phyloP scores from a whole-genome alignment of 2,797 vertebrate species.

The Pangasius djambal region DNA sequence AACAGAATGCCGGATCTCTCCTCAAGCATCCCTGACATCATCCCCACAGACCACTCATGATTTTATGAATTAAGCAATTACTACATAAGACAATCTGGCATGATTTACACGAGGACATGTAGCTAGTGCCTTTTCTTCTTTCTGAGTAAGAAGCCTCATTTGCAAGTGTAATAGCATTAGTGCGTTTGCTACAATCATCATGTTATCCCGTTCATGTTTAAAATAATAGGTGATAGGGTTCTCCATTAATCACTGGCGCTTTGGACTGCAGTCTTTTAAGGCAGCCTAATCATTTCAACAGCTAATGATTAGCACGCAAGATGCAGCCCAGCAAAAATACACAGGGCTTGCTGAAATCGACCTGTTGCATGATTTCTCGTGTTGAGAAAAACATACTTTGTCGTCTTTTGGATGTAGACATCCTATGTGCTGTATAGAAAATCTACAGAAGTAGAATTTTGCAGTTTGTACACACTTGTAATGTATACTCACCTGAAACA shows the following conservation, averaged over 20 bases:
- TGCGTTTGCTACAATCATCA: constrained; percentile 57
- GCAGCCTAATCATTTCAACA: background rate
- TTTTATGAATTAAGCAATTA: constrained; percentile 54
- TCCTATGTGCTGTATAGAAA: background rate
- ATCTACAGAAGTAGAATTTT: background rate
- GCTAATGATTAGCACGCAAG: constrained; percentile 17
- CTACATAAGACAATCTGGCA: constrained; percentile 44
- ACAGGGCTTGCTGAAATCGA: background rate
- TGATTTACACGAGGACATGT: constrained; percentile 52
- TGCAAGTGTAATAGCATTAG: constrained; percentile 59
- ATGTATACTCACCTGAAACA: background rate
- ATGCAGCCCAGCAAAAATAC: constrained; percentile 20
- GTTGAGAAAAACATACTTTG: background rate
- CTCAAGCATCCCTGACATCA: constrained; percentile 35
- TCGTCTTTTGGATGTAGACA: background rate
- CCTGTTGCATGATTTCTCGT: background rate
- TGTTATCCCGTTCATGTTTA: constrained; percentile 59
- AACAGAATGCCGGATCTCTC: background rate
- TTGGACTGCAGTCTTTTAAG: constrained; percentile 54
- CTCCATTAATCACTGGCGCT: constrained; percentile 57
- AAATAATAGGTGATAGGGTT: constrained; percentile 49
- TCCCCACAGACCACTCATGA: constrained; percentile 38
- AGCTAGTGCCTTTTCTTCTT: constrained; percentile 37
- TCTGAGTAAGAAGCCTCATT: constrained; percentile 45
- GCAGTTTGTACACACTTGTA: background rate